phyloP scores from a whole-genome alignment of 1,140 invertebrate species.

The Lordiphosa stackelbergi region DNA sequence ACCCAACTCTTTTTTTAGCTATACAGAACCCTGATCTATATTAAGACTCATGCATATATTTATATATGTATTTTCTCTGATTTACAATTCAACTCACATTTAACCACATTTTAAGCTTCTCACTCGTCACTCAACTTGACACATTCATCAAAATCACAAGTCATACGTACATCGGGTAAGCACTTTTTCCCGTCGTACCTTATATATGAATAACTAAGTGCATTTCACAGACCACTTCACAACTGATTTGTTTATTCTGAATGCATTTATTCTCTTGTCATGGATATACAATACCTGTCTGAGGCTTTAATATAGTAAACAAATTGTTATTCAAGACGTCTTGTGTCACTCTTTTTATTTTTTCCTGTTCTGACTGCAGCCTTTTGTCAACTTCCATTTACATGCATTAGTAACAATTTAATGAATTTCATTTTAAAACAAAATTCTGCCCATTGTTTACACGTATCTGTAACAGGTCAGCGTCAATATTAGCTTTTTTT shows the following conservation, averaged over 20 bases:
- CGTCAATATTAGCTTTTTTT: too few species aligned
- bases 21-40: slow-evolving; percentile 1
- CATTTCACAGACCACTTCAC: slow-evolving; percentile 21
- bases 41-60: neutral
- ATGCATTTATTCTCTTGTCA: slow-evolving; percentile 48
- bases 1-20: neutral
- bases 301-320: slow-evolving; percentile 4
- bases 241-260: slow-evolving; percentile 49
- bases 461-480: neutral
- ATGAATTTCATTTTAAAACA: slow-evolving; percentile 14
- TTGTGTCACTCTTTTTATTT: slow-evolving; percentile 26
- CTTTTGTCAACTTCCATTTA: slow-evolving; percentile 25
- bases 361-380: slow-evolving; percentile 36
- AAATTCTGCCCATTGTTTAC: slow-evolving; percentile 12
- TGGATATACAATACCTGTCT: slow-evolving; percentile 21
- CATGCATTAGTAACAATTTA: slow-evolving; percentile 24
- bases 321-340: slow-evolving; percentile 58
- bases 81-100: slow-evolving; percentile 12
- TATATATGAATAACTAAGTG: slow-evolving; percentile 14
- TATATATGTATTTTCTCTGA: slow-evolving; percentile 1
- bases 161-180: slow-evolving; percentile 9
- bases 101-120: slow-evolving; percentile 6
- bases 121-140: slow-evolving; percentile 13
- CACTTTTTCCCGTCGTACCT: slow-evolving; percentile 3
- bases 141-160: slow-evolving; percentile 13